phyloP scores from a whole-genome alignment of 2,113 vertebrate genomes.

The Excalfactoria chinensis region DNA sequence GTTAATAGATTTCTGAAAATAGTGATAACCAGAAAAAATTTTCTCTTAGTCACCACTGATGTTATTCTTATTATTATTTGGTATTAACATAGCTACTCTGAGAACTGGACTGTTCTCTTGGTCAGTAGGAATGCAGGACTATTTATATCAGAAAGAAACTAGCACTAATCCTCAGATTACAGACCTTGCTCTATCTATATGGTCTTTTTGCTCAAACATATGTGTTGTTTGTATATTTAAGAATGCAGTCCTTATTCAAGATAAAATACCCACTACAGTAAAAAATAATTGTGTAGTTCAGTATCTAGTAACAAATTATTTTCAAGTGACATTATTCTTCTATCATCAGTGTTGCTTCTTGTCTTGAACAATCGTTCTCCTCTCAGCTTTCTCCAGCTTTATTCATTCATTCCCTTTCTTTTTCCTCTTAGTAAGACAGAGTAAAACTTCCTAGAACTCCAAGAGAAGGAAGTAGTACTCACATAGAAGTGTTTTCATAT shows the following conservation, averaged over 20 bases:
- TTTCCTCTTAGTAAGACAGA: not conserved
- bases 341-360: not conserved
- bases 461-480: not conserved
- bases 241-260: not conserved
- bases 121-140: not conserved
- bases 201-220: not conserved
- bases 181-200: not conserved
- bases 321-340: not conserved
- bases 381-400: not conserved
- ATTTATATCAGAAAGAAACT: not conserved
- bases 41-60: not conserved
- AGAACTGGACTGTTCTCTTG: not conserved
- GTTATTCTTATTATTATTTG: not conserved
- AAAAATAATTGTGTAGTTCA: conserved; percentile 2
- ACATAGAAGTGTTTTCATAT: not conserved
- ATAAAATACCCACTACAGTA: not conserved
- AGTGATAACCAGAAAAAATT: not conserved
- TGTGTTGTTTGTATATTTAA: not conserved
- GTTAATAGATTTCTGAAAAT: not conserved
- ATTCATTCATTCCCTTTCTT: not conserved
- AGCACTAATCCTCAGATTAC: not conserved
- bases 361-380: not conserved
- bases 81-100: not conserved
- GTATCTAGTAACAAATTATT: not conserved
- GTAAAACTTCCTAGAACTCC: not conserved